Evolutionary conservation across 2,888 invertebrate species (phyloP), one percentile per base, ranked within the genome.

Genomic region (Tinea trinotella): DNA sequence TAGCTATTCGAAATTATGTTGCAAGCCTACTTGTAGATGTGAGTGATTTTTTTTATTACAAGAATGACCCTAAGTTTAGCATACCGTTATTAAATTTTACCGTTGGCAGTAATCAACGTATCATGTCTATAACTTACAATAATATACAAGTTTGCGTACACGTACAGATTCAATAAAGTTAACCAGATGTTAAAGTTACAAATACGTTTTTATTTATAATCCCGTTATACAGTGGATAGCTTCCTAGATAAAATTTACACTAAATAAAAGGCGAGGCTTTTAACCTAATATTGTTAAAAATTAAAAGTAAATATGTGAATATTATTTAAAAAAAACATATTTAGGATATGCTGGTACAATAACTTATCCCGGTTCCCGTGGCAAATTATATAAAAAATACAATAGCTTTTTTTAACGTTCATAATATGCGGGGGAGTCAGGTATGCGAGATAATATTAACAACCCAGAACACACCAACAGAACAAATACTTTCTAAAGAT

Each of bases 21-120:
- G 30, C n/a, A 7, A 30, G 30, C 30, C 30, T 30, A 30, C 4
- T 30, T 30, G 30, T 30, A 7, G 7, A 10, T 10, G 2, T 30
- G 30, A 30, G 7, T n/a, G n/a, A n/a, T n/a, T n/a, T 10, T n/a
- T 20, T 48, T 48, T 48, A 48, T 48, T 48, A 48, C 48, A 48
- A 48, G 18, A 48, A 48, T 48, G 48, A 48, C 48, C 48, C 19
- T 18, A 48, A 15, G 40, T 19, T 40, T 20, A 48, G 10, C 17
- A 19, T 48, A 48, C 48, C 48, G 48, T 48, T 48, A 40, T 40
- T 19, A 48, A 48, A 48, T 20, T 48, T 19, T 18, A 48, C 48
- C 19, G 48, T 48, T 48, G 18, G 17, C 10, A 4, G 40, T 40
- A 40, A 40, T 40, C 30, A 30, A 30, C 30, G 30, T 30, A 30